phyloP scores from a whole-genome alignment of 2,797 vertebrate genomes.

The Botia almorhae region DNA sequence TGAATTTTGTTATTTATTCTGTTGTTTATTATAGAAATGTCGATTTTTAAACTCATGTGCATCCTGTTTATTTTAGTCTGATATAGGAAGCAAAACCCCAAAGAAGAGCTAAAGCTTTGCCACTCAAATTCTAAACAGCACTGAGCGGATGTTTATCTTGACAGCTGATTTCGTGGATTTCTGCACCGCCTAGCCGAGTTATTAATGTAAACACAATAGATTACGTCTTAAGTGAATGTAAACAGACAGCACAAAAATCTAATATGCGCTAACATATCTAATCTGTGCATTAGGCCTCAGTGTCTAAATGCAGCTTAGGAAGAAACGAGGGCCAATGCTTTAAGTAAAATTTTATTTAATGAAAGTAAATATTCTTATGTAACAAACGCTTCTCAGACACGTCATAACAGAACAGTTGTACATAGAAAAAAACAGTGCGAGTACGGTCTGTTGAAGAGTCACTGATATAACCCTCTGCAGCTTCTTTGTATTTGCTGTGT shows the following conservation, averaged over 20 bases:
- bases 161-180: background rate
- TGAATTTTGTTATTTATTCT: no score
- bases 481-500: background rate
- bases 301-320: no score
- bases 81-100: background rate
- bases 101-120: background rate
- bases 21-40: no score
- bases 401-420: background rate
- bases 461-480: slow-evolving; percentile 8
- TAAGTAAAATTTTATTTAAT: no score
- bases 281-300: no score
- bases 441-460: slow-evolving; percentile 1
- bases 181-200: background rate
- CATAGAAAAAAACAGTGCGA: background rate
- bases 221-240: background rate
- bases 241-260: background rate
- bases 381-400: background rate
- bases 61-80: background rate
- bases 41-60: background rate
- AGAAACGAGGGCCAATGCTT: no score
- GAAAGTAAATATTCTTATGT: background rate
- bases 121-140: background rate
- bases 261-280: background rate
- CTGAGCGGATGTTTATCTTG: background rate
- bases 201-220: background rate